Evolutionary conservation across 1,140 invertebrate genomes (phyloP).

Genomic region (Dendrolimus kikuchii): DNA sequence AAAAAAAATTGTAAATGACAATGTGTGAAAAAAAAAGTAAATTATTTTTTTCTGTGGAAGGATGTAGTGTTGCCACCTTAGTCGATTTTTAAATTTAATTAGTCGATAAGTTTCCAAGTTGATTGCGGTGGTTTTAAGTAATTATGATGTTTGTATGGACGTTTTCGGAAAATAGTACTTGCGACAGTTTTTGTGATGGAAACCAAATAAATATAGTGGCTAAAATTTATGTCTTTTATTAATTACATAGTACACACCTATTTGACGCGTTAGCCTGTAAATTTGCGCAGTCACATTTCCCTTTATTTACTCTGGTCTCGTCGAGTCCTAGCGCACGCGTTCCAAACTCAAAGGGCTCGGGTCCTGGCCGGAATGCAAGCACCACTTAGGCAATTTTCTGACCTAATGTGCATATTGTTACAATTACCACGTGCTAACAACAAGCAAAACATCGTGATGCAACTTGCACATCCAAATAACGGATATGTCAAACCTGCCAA

Average conservation of each 20-base stretch:
- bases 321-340: too few relatives aligned
- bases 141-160: constrained; percentile 23
- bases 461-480: too few relatives aligned
- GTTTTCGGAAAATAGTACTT: constrained; percentile 23
- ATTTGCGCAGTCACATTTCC: neutral
- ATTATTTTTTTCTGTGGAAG: constrained; percentile 21
- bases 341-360: too few relatives aligned
- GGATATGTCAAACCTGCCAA: too few relatives aligned
- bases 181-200: constrained; percentile 46
- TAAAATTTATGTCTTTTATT: constrained; percentile 16
- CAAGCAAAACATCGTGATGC: too few relatives aligned
- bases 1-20: constrained; percentile 36
- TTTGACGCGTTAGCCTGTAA: neutral
- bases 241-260: constrained; percentile 2
- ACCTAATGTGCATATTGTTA: too few relatives aligned
- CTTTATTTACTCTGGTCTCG: too few relatives aligned
- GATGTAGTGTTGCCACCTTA: constrained; percentile 1
- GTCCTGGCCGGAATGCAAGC: too few relatives aligned
- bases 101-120: constrained; percentile 22
- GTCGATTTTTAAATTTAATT: constrained; percentile 6
- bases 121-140: constrained; percentile 21
- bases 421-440: too few relatives aligned
- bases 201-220: constrained; percentile 60
- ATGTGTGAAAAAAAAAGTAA: constrained; percentile 30
- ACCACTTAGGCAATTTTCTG: too few relatives aligned